Evolutionary conservation across 2,113 vertebrate species (phyloP), one percentile per base, ranked within the genome.

Genomic region (Neolamprologus toae): DNA sequence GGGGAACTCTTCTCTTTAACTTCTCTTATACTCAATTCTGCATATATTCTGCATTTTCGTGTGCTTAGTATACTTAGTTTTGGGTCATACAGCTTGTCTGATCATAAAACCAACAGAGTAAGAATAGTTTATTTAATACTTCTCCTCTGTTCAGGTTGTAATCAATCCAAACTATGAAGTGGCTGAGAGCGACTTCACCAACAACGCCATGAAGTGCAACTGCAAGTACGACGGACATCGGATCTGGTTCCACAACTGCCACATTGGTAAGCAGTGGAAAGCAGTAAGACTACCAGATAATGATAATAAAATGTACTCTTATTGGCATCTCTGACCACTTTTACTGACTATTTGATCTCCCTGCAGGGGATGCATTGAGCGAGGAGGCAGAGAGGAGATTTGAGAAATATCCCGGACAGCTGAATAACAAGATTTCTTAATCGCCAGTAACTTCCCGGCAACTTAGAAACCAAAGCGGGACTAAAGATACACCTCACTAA

Each of bases 161-260:
- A 99, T 99, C 89, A 99, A 99, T 95, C 99, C 99, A 17, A 97
- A 99, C 76, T 96, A 96, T 0, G 99, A 99, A 91, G 99, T 99
- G 89, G 97, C 99, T 1, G 99, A 99, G 93, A 99, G 98, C 2
- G 99, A 99, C 94, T 99, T 99, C 94, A 98, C 97, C 95, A 99
- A 99, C 95, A 99, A 99, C 0, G 98, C 97, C 88, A 99, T 99
- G 99, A 99, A 97, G 83, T 99, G 99, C 89, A 99, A 98, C 97
- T 99, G 98, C 96, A 99, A 99, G 93, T 99, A 99, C 0, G 99
- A 99, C 0, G 98, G 99, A 3, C 97, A 99, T 51, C 97, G 99
- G 59, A 97, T 99, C 95, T 99, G 98, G 98, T 94, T 99, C 90
- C 98, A 99, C 90, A 98, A 97, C 97, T 99, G 99, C 89, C 99